Percentiles rank a stretch among this genome's conserved stretches.
These are phyloP conservation scores for Xiphorhynchus elegans DNA, from an alignment of 2,113 vertebrate species.

Conservation along the genomic window DNA sequence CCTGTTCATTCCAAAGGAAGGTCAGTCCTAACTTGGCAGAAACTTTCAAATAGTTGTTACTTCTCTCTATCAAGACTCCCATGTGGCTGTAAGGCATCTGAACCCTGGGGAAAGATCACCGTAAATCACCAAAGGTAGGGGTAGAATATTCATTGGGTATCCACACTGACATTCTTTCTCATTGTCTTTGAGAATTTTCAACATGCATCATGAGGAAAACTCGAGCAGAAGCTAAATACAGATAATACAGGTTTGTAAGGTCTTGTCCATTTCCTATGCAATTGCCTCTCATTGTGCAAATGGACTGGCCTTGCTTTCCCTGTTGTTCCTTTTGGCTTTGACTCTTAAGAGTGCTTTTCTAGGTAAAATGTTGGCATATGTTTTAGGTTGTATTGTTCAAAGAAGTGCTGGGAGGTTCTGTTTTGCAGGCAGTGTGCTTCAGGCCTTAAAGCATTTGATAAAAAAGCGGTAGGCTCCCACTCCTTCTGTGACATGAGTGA, in stretches of 20 bases:
- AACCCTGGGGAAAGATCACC: slow-evolving; percentile 63
- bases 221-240: neutral
- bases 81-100: slow-evolving; percentile 79
- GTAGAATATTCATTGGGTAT: neutral
- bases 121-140: neutral
- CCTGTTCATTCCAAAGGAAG: slow-evolving; percentile 81
- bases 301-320: neutral
- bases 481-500: neutral
- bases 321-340: neutral
- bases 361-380: neutral
- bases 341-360: neutral
- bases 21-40: slow-evolving; percentile 80
- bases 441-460: neutral
- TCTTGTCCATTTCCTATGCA: neutral
- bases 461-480: neutral
- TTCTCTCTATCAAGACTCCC: slow-evolving; percentile 79
- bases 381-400: neutral
- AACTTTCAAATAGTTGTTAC: slow-evolving; percentile 74
- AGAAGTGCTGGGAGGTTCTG: neutral
- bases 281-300: neutral
- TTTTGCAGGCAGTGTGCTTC: neutral
- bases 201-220: neutral
- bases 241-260: neutral
- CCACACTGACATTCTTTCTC: neutral
- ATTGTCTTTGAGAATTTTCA: neutral